Percentiles rank a stretch among this genome's conserved stretches.
Evolutionary conservation across 30 jellyfish, hydroid and myxozoan species (phyloP).

Genomic region (Aurelia sp.): DNA sequence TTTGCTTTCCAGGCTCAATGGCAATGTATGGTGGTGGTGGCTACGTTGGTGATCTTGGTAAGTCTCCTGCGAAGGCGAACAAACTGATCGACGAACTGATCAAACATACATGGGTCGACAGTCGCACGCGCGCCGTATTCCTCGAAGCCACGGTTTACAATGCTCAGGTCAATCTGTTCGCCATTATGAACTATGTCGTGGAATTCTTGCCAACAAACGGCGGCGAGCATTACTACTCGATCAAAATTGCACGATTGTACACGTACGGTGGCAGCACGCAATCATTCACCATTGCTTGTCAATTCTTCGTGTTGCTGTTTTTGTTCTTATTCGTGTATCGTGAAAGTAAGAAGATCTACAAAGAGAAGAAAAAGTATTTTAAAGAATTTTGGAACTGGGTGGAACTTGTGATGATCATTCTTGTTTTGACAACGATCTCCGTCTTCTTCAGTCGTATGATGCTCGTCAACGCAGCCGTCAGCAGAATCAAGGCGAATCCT

Average conservation of each 20-base stretch:
- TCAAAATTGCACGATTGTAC: conserved; percentile 91
- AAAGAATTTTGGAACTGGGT: conserved; percentile 92
- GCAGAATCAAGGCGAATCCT: conserved; percentile 73
- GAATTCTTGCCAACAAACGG: conserved; percentile 96
- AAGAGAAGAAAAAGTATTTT: conserved; percentile 75
- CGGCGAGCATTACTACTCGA: conserved; percentile 71
- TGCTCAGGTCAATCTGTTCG: conserved; percentile 96
- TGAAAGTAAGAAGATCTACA: conserved; percentile 93
- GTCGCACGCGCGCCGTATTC: conserved; percentile 91
- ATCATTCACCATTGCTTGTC: conserved; percentile 94
- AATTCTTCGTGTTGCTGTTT: conserved; percentile 90
- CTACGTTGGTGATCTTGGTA: conserved; percentile 91
- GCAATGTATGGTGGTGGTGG: conserved; percentile 98
- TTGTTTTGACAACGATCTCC: conserved; percentile 70
- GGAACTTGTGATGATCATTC: conserved; percentile 74
- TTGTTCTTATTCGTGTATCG: conserved; percentile 80
- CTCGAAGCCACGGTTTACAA: conserved; percentile 89
- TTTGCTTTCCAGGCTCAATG: conserved; percentile 71
- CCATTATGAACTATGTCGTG: conserved; percentile 84
- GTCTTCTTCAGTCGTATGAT: conserved; percentile 91
- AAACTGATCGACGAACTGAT: conserved; percentile 64
- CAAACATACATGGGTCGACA: conserved; percentile 79
- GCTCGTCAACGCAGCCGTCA: conserved; percentile 89
- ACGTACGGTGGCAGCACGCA: conserved; percentile 97
- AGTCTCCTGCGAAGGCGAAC: conserved; percentile 75